Evolutionary conservation across 2,888 invertebrate genomes (phyloP), one percentile per base, ranked within the genome.

Genomic region (Scaeva pyrastri): DNA sequence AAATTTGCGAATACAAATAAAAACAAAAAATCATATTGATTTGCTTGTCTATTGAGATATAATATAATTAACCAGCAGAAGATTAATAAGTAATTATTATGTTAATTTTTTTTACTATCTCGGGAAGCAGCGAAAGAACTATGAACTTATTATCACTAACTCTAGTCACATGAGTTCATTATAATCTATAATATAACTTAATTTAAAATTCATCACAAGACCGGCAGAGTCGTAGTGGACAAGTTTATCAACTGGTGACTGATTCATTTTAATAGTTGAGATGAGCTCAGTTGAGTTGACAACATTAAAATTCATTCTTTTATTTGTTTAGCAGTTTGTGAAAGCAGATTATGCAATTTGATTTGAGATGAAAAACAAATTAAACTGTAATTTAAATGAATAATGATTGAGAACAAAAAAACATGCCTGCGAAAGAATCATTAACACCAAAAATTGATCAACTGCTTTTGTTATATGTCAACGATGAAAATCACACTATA

Each of bases 141-240:
- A 3, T 56, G n/a, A 56, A 26, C 31, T 5, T 31, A 56, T 16
- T 36, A 19, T 56, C 16, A 36, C 31, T 16, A 12, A 56, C 11
- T 16, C 5, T 16, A 56, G 8, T 36, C 56, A 36, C 16, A 36
- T 56, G 56, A 56, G 31, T 8, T 16, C 5, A 56, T 31, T 56
- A 56, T 31, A 56, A 56, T 56, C 14, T 7, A 23, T 21, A 48
- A 14, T 52, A n/a, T 52, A 52, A 52, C 21, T 23, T 55, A 26
- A 55, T 55, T 55, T 31, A 11, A 31, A 31, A 56, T 1, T 56
- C 56, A 26, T 55, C 23, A n/a, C 8, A 8, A 26, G 12, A 8
- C 21, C 6, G 50, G 6, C 16, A 14, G 43, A 23, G 14, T 52
- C 7, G 26, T 26, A 8, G 23, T 50, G 48, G 4, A 41, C 41